These are phyloP conservation scores for Coenonympha glycerion DNA, from an alignment of 2,888 invertebrate genomes.

Conservation along the genomic window DNA sequence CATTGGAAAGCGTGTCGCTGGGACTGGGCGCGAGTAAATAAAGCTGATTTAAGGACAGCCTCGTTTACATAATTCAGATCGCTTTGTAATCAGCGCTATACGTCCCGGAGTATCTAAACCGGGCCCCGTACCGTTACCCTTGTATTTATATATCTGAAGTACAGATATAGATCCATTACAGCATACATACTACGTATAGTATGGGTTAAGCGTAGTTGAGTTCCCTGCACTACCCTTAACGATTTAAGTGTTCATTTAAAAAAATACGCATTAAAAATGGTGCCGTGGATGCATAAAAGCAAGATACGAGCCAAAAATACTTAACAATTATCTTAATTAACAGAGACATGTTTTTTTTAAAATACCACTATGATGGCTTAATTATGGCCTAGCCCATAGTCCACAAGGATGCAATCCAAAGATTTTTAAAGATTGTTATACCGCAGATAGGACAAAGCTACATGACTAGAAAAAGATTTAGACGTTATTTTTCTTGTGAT, in stretches of 20 bases:
- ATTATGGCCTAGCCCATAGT: slow-evolving; percentile 4
- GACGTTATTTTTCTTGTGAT: not conserved
- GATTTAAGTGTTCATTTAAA: not conserved
- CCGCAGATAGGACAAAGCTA: not conserved
- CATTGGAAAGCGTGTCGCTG: slow-evolving; percentile 22
- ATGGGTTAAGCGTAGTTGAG: too few species aligned
- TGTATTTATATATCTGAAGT: too few species aligned
- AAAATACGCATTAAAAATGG: too few species aligned
- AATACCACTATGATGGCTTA: slow-evolving; percentile 18
- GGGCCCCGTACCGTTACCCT: not conserved
- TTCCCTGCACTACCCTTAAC: not conserved
- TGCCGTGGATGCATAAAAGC: not conserved
- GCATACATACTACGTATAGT: too few species aligned
- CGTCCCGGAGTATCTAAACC: slow-evolving; percentile 15
- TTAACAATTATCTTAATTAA: slow-evolving; percentile 5
- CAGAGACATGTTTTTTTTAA: slow-evolving; percentile 7
- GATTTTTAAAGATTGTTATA: not conserved
- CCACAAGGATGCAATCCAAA: slow-evolving; percentile 7
- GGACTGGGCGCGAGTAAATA: slow-evolving; percentile 16
- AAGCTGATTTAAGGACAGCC: slow-evolving; percentile 18
- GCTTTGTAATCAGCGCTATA: slow-evolving; percentile 14
- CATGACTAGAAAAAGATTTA: not conserved
- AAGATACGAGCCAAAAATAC: not conserved
- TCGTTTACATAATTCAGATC: slow-evolving; percentile 5
- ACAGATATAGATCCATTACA: too few species aligned